phyloP scores from a whole-genome alignment of 2,888 invertebrate species.

The Rotaria macrura region DNA sequence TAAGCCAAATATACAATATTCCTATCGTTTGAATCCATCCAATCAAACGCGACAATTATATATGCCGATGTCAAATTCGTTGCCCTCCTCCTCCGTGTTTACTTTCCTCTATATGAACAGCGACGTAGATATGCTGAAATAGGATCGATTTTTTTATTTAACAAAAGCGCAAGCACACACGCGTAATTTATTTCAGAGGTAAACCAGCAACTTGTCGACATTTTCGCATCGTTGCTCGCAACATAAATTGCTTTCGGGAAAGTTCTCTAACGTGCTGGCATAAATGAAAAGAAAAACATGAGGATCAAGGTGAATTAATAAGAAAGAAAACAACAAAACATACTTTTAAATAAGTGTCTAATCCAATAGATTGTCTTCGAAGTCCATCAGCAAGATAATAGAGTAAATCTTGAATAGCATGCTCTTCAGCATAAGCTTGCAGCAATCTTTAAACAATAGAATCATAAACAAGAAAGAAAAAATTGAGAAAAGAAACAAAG shows the following conservation, averaged over 20 bases:
- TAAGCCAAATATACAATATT: no score
- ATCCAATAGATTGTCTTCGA: background rate
- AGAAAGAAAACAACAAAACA: background rate
- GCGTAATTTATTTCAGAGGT: background rate
- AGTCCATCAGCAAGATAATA: slow-evolving; percentile 31
- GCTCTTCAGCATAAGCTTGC: slow-evolving; percentile 30
- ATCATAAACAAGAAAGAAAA: background rate
- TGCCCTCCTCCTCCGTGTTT: no score
- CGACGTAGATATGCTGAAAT: no score
- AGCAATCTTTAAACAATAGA: slow-evolving; percentile 52
- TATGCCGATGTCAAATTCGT: no score
- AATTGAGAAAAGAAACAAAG: slow-evolving; percentile 51
- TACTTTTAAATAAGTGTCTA: slow-evolving; percentile 25
- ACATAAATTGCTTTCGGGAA: slow-evolving; percentile 31
- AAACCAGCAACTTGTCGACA: slow-evolving; percentile 22
- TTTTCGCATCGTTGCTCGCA: slow-evolving; percentile 28
- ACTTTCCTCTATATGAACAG: no score
- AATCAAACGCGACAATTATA: no score
- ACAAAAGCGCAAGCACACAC: no score
- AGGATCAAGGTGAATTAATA: no score
- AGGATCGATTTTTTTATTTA: no score
- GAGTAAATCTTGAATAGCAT: slow-evolving; percentile 29
- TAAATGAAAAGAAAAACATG: background rate
- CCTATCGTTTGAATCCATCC: no score
- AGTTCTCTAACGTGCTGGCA: slow-evolving; percentile 26